Evolutionary conservation across 2,888 invertebrate genomes (phyloP).

Genomic region (Sussaba pulchella): DNA sequence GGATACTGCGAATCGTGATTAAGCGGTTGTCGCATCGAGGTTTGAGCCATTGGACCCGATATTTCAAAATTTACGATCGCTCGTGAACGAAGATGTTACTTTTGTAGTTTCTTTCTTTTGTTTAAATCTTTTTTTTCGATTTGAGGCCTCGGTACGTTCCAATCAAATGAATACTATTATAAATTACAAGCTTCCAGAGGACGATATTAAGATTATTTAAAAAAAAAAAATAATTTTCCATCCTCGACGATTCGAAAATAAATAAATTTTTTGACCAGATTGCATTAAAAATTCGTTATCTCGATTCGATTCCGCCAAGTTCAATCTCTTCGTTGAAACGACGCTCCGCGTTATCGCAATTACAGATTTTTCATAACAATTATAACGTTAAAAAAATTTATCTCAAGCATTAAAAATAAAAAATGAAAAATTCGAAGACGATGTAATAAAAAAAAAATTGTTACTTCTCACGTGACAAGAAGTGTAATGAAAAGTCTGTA

Average conservation of each 20-base stretch:
- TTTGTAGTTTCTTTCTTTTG: neutral
- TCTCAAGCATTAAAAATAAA: too few species aligned
- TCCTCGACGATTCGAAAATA: neutral
- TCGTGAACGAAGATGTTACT: slow-evolving; percentile 18
- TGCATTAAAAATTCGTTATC: neutral
- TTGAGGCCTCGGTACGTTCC: slow-evolving; percentile 8
- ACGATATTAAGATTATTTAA: too few species aligned
- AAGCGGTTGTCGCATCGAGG: slow-evolving; percentile 20
- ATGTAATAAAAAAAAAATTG: too few species aligned
- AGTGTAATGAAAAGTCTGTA: too few species aligned
- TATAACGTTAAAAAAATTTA: slow-evolving; percentile 13
- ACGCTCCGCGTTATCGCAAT: neutral
- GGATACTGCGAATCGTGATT: slow-evolving; percentile 23
- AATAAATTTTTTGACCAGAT: neutral
- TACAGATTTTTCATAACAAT: neutral
- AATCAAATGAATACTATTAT: slow-evolving; percentile 15
- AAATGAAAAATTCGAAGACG: too few species aligned
- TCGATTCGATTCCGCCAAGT: neutral
- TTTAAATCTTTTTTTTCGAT: slow-evolving; percentile 11
- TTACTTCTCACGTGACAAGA: too few species aligned
- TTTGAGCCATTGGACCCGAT: slow-evolving; percentile 54
- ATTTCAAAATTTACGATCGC: slow-evolving; percentile 31
- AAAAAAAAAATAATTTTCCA: neutral
- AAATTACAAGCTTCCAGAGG: neutral
- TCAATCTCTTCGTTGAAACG: neutral